These are phyloP conservation scores for Agapostemon virescens DNA, from an alignment of 2,888 invertebrate species.

Conservation along the genomic window DNA sequence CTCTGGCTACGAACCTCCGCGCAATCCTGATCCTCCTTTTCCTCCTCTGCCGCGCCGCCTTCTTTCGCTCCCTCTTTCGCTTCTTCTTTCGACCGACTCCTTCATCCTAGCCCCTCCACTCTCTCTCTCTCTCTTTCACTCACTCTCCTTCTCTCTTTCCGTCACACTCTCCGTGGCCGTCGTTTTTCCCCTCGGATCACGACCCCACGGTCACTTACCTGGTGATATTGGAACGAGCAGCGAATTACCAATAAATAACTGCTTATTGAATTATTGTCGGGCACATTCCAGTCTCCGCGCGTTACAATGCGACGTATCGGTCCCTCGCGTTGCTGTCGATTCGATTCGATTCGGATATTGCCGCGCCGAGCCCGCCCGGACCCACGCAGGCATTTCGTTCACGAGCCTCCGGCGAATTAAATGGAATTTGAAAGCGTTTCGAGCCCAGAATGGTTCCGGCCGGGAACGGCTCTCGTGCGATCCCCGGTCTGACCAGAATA, in stretches of 20 bases:
- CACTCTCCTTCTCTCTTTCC: too few relatives aligned
- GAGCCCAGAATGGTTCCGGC: background rate
- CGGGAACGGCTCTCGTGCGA: background rate
- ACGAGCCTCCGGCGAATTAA: slow-evolving; percentile 23
- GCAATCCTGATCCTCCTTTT: slow-evolving; percentile 22
- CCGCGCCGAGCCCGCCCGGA: background rate
- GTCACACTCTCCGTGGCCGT: too few relatives aligned
- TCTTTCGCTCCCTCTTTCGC: background rate
- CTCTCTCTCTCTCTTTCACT: too few relatives aligned
- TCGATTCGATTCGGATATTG: slow-evolving; percentile 42
- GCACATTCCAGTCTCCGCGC: slow-evolving; percentile 44
- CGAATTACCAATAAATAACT: slow-evolving; percentile 73
- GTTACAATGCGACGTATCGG: slow-evolving; percentile 31
- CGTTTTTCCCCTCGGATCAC: slow-evolving; percentile 38
- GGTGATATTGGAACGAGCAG: slow-evolving; percentile 69
- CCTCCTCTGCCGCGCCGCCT: slow-evolving; percentile 7
- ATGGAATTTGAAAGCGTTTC: slow-evolving; percentile 29
- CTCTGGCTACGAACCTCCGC: slow-evolving; percentile 51
- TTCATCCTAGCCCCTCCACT: background rate
- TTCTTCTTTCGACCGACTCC: background rate
- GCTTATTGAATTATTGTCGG: slow-evolving; percentile 70
- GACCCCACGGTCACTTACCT: slow-evolving; percentile 63
- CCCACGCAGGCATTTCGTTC: slow-evolving; percentile 16
- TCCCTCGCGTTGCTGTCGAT: slow-evolving; percentile 28
- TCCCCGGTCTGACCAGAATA: background rate